A percentile compares a stretch with the other conserved stretches of the same genome.
Evolutionary conservation across 2,113 vertebrate genomes (phyloP).

Genomic region (Natator depressus): DNA sequence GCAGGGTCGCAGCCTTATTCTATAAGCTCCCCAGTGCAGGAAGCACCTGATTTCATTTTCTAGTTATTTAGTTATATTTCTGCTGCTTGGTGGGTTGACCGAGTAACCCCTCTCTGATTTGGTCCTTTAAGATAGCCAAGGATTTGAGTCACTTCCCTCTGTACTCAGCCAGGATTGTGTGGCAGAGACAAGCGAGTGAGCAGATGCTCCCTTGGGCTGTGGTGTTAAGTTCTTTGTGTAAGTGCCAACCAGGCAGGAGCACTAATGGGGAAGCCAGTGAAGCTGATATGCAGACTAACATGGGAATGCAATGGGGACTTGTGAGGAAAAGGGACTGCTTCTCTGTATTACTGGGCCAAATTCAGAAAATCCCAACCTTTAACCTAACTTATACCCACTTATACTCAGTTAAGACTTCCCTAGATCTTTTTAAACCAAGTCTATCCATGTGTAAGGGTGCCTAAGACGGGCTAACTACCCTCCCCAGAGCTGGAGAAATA

Average conservation of each 20-base stretch:
- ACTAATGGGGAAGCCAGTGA: background rate
- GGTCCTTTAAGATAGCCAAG: background rate
- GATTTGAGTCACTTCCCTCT: background rate
- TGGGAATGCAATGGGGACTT: background rate
- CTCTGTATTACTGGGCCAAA: background rate
- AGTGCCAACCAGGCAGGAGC: background rate
- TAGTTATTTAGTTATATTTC: background rate
- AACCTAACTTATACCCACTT: background rate
- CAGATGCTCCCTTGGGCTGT: rapidly evolving
- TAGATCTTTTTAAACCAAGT: rapidly evolving
- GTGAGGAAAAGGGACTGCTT: background rate
- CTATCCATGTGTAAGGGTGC: background rate
- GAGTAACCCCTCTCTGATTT: background rate
- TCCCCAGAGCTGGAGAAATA: background rate
- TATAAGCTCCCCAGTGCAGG: background rate
- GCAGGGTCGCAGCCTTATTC: background rate
- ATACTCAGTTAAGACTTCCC: background rate
- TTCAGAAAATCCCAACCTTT: background rate
- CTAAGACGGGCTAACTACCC: background rate
- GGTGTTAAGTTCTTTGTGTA: background rate
- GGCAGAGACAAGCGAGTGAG: background rate
- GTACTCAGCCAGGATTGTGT: rapidly evolving
- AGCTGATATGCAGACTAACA: background rate
- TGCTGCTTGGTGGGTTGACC: background rate
- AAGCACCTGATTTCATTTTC: background rate